Base-by-base conservation (phyloP, 2,113 vertebrate genomes). In the Egretta garzetta region DNA sequence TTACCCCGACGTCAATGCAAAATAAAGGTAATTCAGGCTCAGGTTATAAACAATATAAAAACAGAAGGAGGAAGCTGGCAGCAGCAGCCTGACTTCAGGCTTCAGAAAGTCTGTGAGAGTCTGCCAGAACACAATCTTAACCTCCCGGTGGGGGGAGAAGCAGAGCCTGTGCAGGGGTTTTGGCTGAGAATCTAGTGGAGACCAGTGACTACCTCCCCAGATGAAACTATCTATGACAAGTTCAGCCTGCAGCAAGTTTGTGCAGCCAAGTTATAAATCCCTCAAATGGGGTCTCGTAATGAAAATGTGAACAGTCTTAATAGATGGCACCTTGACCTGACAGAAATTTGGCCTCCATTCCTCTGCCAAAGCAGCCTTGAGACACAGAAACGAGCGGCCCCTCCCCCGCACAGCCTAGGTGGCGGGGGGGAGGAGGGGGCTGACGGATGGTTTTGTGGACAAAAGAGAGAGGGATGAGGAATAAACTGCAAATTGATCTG, bases 401-500 rank as follows among this genome's bases (percentile, higher is more conserved):
- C 39, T 45, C 62, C 68, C 35, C 55, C 13, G 16, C 41, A 43
- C 41, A 6, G 41, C 30, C 12, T 41, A 11, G 55, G 47, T 43
- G 18, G 39, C 39, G 39, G 39, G 39, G 39, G 39, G 63, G 47
- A 91, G 63, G 19, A 37, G 16, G 33, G 9, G 21, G 39, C 13
- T 86, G 74, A 92, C 2, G 67, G 35, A 92, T 43, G 66, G 66
- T 53, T 89, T 49, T 52, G 84, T 73, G 87, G 89, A 95, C 75
- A 66, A 94, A 89, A 86, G 41, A 62, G 74, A 92, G 59, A 77
- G 41, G 37, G 80, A 81, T 30, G 45, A 73, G 75, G 32, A 74
- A 91, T 85, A 91, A 50, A 81, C 47, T 32, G 94, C 74, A 96
- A 96, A 91, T 70, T 80, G 95, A 98, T 96, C 95, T 95, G 56